Evolutionary conservation across 2,888 invertebrate species (phyloP).

Genomic region (Baccha elongata): DNA sequence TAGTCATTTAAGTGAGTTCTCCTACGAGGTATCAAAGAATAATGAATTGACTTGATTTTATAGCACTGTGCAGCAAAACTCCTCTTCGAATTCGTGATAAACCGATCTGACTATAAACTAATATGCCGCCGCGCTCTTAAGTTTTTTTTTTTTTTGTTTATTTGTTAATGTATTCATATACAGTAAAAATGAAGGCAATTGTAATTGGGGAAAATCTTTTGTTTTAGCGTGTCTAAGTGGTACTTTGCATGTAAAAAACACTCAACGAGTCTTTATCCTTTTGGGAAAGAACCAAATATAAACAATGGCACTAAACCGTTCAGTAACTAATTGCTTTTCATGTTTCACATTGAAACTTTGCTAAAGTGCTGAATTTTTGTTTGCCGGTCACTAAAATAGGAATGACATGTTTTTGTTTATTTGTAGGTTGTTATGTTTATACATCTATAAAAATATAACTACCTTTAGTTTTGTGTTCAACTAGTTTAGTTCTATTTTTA

Average conservation of each 20-base stretch:
- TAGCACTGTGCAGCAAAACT: slow-evolving; percentile 38
- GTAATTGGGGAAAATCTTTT: slow-evolving; percentile 54
- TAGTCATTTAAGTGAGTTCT: slow-evolving; percentile 28
- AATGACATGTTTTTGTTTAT: slow-evolving; percentile 16
- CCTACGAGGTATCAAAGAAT: slow-evolving; percentile 50
- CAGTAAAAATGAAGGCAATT: slow-evolving; percentile 24
- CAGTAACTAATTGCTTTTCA: slow-evolving; percentile 45
- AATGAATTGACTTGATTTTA: slow-evolving; percentile 52
- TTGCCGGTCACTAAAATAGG: slow-evolving; percentile 19
- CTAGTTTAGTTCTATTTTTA: slow-evolving; percentile 6
- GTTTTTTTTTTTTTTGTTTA: neutral
- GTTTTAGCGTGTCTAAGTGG: slow-evolving; percentile 51
- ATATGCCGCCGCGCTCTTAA: slow-evolving; percentile 1
- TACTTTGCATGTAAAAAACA: slow-evolving; percentile 47
- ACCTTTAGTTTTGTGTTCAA: neutral
- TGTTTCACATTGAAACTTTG: slow-evolving; percentile 39
- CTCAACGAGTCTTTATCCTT: slow-evolving; percentile 36
- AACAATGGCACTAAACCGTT: slow-evolving; percentile 19
- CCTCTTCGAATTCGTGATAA: slow-evolving; percentile 66
- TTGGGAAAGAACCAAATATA: slow-evolving; percentile 20
- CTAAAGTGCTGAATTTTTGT: slow-evolving; percentile 36
- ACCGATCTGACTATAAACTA: slow-evolving; percentile 52
- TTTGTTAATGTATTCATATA: slow-evolving; percentile 30
- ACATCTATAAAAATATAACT: no score
- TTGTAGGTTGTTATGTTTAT: neutral